Conservation (phyloP, 2,113 vertebrate species). For the Anarrhichthys ocellatus region DNA sequence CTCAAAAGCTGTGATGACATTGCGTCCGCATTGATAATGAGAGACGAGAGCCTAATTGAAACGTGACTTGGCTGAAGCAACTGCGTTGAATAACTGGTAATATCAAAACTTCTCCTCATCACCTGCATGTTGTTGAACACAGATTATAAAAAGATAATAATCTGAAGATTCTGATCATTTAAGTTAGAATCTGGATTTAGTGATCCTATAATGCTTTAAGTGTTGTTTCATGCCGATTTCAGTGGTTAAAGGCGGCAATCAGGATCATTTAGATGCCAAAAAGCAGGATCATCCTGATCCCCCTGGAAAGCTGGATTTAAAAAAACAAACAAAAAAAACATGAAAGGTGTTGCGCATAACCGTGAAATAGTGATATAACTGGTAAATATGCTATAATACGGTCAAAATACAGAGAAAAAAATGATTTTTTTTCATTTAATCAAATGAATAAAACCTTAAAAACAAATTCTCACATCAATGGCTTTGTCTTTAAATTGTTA, state of each 20-base stretch:
- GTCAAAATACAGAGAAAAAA: background rate
- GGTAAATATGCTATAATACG: constrained; percentile 7
- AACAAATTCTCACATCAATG: background rate
- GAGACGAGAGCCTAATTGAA: background rate
- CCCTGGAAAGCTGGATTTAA: constrained; percentile 52
- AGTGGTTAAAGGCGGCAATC: constrained; percentile 37
- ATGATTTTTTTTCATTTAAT: background rate
- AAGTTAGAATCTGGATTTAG: constrained; percentile 23
- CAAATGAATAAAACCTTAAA: background rate
- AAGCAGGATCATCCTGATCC: constrained; percentile 53
- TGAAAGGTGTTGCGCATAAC: constrained; percentile 41
- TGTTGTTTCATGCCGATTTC: constrained; percentile 12
- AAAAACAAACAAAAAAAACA: background rate
- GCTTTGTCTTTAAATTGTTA: background rate
- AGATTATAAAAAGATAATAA: background rate
- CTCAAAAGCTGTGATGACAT: constrained; percentile 1
- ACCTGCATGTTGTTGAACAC: background rate
- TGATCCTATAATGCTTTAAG: constrained; percentile 6
- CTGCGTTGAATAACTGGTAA: background rate
- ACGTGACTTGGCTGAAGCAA: background rate
- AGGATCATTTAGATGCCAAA: constrained; percentile 45
- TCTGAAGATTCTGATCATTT: constrained; percentile 18
- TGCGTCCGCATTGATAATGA: background rate
- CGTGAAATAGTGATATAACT: constrained; percentile 38
- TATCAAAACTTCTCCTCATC: background rate